Conservation (phyloP, 2,888 invertebrate species). For the Lithophane socia region DNA sequence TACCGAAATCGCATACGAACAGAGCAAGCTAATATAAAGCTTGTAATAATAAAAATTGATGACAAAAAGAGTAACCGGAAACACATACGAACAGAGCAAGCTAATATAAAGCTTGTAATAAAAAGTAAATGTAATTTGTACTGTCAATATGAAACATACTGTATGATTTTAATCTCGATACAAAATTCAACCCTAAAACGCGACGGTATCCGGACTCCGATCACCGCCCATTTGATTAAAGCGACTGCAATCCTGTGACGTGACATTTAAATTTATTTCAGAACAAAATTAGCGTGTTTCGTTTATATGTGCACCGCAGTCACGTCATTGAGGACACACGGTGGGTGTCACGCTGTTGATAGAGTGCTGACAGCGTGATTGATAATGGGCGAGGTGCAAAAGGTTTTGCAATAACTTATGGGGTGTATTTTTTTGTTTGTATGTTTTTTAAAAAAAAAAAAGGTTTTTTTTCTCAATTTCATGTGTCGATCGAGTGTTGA, state of each 20-base stretch:
- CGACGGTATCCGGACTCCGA: slow-evolving; percentile 12
- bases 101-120: no score
- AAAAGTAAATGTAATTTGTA: not conserved
- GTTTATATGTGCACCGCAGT: slow-evolving; percentile 46
- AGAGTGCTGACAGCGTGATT: slow-evolving; percentile 63
- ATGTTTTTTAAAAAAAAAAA: not conserved
- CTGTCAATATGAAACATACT: not conserved
- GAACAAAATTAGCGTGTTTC: slow-evolving; percentile 52
- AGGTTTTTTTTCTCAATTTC: not conserved
- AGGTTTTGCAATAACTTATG: slow-evolving; percentile 26
- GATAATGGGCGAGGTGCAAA: slow-evolving; percentile 51
- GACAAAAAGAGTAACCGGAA: no score
- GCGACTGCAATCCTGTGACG: slow-evolving; percentile 15
- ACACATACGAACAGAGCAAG: no score
- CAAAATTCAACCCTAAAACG: slow-evolving; percentile 35
- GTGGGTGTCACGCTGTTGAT: slow-evolving; percentile 54
- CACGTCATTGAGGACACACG: slow-evolving; percentile 50
- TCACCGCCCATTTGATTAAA: slow-evolving; percentile 54
- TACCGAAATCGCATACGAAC: no score
- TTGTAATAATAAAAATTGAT: no score
- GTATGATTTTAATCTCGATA: not conserved
- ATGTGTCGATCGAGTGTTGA: not conserved
- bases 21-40: no score
- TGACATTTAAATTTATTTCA: slow-evolving; percentile 56
- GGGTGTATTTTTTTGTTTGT: not conserved